Conservation (phyloP, 2,797 vertebrate species). For the Loriculus beryllinus region DNA sequence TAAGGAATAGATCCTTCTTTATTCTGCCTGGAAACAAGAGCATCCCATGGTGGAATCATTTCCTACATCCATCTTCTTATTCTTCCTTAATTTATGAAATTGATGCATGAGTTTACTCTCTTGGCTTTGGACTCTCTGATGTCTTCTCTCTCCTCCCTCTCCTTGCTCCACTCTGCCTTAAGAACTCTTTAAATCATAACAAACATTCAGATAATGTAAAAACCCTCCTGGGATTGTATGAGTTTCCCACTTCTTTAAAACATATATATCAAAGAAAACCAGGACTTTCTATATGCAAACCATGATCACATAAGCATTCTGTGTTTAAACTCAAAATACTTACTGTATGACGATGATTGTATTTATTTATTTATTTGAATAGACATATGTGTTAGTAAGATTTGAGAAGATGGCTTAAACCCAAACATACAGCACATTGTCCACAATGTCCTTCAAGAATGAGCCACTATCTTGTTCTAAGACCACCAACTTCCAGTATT, state of each 20-base stretch:
- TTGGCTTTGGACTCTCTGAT: not conserved
- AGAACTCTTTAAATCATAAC: not conserved
- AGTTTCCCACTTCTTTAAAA: not conserved
- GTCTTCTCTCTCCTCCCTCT: not conserved
- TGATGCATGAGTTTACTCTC: not conserved
- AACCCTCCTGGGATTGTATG: not conserved
- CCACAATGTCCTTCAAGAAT: not conserved
- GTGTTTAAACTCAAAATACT: not conserved
- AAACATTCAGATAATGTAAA: not conserved
- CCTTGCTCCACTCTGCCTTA: not conserved
- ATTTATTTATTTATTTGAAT: not conserved
- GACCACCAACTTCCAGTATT: not conserved
- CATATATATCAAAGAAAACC: not conserved
- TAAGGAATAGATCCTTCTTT: not conserved
- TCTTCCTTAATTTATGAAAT: not conserved
- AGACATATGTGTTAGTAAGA: not conserved
- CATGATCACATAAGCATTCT: not conserved
- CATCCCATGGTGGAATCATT: not conserved
- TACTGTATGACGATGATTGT: fast-evolving
- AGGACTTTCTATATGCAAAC: not conserved
- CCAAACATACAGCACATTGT: not conserved
- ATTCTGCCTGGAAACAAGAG: not conserved
- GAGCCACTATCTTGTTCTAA: not conserved
- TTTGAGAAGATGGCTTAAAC: not conserved
- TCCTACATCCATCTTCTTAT: not conserved